These are phyloP conservation scores for Bombus affinis DNA, from an alignment of 1,140 invertebrate species.

Conservation along the genomic window DNA sequence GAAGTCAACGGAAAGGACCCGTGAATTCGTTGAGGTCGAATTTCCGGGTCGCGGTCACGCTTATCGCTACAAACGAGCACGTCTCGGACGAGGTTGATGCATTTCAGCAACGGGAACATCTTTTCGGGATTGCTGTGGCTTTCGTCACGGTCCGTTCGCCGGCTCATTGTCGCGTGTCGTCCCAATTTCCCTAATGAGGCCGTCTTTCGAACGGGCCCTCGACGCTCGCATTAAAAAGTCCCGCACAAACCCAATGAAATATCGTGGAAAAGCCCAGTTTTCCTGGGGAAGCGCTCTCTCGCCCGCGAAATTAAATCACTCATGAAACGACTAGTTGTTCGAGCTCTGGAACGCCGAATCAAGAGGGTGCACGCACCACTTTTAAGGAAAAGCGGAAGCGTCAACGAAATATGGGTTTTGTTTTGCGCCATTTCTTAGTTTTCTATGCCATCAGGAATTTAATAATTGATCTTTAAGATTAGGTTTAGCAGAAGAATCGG, in stretches of 20 bases:
- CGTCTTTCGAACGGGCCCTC: slow-evolving; percentile 55
- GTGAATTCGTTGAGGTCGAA: neutral
- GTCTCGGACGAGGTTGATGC: slow-evolving; percentile 1
- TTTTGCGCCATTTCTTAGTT: too few species aligned
- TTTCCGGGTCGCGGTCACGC: neutral
- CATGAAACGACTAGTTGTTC: neutral
- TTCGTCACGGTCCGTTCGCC: slow-evolving; percentile 55
- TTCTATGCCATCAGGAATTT: too few species aligned
- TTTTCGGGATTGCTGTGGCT: slow-evolving; percentile 39
- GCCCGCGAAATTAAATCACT: neutral
- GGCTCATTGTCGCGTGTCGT: slow-evolving; percentile 67
- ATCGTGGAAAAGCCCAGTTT: neutral
- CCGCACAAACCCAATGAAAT: neutral
- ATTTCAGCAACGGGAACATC: slow-evolving; percentile 39
- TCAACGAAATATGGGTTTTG: neutral
- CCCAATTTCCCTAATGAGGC: slow-evolving; percentile 71
- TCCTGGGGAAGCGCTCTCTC: neutral
- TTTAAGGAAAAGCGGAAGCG: neutral
- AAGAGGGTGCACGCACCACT: neutral
- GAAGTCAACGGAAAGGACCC: neutral
- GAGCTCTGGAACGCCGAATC: neutral
- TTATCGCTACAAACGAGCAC: neutral
- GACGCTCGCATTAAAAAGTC: slow-evolving; percentile 52
- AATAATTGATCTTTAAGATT: too few species aligned
- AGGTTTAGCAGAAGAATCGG: too few species aligned